These are phyloP conservation scores for Cynocephalus volans DNA, from an alignment of 2,113 vertebrate genomes.

Conservation along the genomic window DNA sequence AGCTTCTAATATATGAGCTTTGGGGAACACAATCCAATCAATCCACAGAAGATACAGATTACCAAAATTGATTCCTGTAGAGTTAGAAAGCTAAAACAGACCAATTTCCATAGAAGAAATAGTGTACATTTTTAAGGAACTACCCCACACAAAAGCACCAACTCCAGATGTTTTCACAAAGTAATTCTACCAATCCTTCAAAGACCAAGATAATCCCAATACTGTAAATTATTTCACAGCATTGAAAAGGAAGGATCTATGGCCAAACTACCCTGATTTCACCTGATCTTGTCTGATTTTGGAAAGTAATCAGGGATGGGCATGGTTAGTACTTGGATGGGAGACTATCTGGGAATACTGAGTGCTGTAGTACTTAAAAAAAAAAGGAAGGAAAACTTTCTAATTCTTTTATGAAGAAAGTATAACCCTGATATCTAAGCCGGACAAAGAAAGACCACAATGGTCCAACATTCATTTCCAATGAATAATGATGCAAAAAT, in stretches of 20 bases:
- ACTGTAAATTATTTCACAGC: neutral
- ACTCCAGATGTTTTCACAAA: neutral
- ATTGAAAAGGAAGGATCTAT: neutral
- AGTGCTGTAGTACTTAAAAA: no score
- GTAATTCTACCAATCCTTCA: neutral
- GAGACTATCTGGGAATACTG: no score
- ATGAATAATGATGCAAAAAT: neutral
- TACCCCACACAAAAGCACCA: neutral
- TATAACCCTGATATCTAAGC: neutral
- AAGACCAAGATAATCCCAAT: neutral
- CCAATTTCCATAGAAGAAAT: neutral
- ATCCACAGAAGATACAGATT: no score
- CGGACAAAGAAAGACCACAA: neutral
- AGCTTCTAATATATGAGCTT: no score
- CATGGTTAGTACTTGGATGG: no score
- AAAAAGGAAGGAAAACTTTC: no score
- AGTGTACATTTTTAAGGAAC: neutral
- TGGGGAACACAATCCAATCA: no score
- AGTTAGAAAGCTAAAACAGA: neutral
- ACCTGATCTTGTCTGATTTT: no score
- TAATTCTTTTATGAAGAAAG: no score
- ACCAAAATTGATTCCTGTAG: no score
- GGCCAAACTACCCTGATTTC: no score
- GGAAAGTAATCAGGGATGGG: no score
- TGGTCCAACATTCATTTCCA: neutral